These are phyloP conservation scores for Loriculus beryllinus DNA, from an alignment of 2,797 vertebrate genomes.

Conservation along the genomic window DNA sequence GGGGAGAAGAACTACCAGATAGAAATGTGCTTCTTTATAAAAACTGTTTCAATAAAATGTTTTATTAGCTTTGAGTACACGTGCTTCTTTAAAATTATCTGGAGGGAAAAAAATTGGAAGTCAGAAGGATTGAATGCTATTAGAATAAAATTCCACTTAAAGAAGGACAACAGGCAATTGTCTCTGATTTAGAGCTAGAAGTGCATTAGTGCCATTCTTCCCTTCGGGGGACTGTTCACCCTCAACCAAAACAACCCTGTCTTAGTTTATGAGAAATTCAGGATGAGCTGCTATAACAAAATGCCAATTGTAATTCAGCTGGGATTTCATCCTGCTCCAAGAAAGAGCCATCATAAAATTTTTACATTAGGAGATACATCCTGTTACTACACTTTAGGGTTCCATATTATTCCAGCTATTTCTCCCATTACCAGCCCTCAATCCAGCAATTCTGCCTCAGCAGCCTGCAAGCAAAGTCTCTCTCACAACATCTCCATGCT, in stretches of 20 bases:
- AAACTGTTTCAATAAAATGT: background rate
- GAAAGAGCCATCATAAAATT: constrained; percentile 39
- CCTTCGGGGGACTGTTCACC: constrained; percentile 36
- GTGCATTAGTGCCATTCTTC: background rate
- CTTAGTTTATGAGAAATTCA: constrained; percentile 36
- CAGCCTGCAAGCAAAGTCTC: background rate
- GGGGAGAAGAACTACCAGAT: background rate
- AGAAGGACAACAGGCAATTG: background rate
- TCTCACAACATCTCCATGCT: background rate
- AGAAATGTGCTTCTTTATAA: background rate
- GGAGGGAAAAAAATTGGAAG: background rate
- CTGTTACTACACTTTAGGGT: constrained; percentile 29
- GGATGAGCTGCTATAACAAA: constrained; percentile 7
- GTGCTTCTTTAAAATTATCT: background rate
- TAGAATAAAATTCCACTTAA: constrained; percentile 21
- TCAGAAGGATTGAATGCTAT: background rate
- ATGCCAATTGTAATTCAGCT: constrained; percentile 24
- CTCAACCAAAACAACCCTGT: constrained; percentile 14
- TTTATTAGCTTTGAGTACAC: background rate
- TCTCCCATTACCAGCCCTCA: constrained; percentile 29
- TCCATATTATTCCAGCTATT: constrained; percentile 40
- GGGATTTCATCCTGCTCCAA: constrained; percentile 23
- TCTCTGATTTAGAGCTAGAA: constrained; percentile 13
- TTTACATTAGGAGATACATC: constrained; percentile 49
- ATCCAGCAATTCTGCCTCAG: background rate